Base-by-base conservation (phyloP, 2,888 invertebrate species). In the Coremacera marginata region DNA sequence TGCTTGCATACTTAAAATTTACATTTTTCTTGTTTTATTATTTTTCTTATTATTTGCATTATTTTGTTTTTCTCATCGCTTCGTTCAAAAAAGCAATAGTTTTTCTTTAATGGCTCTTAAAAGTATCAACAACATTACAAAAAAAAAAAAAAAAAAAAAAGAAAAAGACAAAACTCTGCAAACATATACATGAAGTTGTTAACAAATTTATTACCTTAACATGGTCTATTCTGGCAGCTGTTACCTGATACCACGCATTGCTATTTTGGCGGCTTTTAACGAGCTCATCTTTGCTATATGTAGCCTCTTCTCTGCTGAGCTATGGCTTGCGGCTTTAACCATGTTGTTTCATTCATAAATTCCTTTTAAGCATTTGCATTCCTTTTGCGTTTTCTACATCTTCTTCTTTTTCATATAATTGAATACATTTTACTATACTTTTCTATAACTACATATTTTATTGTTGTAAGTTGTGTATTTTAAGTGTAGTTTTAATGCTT, bases 121-220 rank as follows among this genome's bases (percentile, higher is more conserved):
- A 44, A 44, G 11, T 14, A 11, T 44, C 44, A 44, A 44, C 44
- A 11, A 14, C 44, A 11, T 11, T 44, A 44, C 44, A 14, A 44
- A 44, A 44, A 44, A 1, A 44, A 11, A n/a, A n/a, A n/a, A n/a
- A n/a, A n/a, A n/a, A n/a, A n/a, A n/a, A n/a, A n/a, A n/a, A n/a
- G n/a, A n/a, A n/a, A n/a, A n/a, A 37, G 8, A 37, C 8, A 37
- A 37, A 37, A 37, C 8, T 37, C 5, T n/a, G n/a, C n/a, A n/a
- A 37, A 44, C 44, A 44, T 14, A 44, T 44, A 44, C 44, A 3
- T 44, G 44, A 44, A 77, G 76, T 79, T 80, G 79, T 78, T 81
- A 79, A 80, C 78, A 81, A 81, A 81, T 82, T 82, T 82, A 82
- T 81, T 78, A 80, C 79, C 73, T 75, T 78, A 80, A 78, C 74